Conservation (phyloP, 2,797 vertebrate species). For the Onychomys torridus region DNA sequence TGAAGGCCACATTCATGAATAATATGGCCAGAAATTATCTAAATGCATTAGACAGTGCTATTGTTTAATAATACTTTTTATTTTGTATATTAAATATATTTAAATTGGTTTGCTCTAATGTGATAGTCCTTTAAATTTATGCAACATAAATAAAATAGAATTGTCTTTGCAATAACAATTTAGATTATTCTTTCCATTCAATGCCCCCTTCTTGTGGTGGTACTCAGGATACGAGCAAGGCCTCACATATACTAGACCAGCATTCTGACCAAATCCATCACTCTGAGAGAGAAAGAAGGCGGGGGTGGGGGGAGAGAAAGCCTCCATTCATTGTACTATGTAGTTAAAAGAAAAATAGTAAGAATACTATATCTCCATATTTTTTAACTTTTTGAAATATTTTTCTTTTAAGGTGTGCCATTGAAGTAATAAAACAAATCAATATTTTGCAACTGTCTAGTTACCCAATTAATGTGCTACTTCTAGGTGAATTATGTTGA, state of each 20-base stretch:
- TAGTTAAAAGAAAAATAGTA: not conserved
- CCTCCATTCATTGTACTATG: not conserved
- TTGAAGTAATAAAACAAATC: not conserved
- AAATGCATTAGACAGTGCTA: slow-evolving; percentile 35
- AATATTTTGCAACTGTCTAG: not conserved
- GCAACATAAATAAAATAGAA: slow-evolving; percentile 9
- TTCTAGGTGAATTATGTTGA: not conserved
- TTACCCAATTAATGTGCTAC: not conserved
- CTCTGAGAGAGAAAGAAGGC: not conserved
- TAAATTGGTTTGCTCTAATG: slow-evolving; percentile 54
- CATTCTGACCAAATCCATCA: not conserved
- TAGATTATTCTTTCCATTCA: not conserved
- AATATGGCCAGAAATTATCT: slow-evolving; percentile 52
- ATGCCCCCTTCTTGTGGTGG: not conserved
- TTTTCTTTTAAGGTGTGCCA: not conserved
- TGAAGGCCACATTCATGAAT: slow-evolving; percentile 46
- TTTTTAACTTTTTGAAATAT: not conserved
- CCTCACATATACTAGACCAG: not conserved
- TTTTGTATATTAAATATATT: slow-evolving; percentile 75
- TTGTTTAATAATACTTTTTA: slow-evolving; percentile 61
- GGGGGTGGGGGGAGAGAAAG: not conserved
- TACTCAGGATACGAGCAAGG: not conserved
- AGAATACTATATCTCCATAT: not conserved
- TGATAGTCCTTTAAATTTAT: slow-evolving; percentile 41
- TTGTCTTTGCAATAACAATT: not conserved